A percentile compares a stretch with the other conserved stretches of the same genome.
Conservation (phyloP, 2,113 vertebrate species). For the Xiphias gladius region DNA sequence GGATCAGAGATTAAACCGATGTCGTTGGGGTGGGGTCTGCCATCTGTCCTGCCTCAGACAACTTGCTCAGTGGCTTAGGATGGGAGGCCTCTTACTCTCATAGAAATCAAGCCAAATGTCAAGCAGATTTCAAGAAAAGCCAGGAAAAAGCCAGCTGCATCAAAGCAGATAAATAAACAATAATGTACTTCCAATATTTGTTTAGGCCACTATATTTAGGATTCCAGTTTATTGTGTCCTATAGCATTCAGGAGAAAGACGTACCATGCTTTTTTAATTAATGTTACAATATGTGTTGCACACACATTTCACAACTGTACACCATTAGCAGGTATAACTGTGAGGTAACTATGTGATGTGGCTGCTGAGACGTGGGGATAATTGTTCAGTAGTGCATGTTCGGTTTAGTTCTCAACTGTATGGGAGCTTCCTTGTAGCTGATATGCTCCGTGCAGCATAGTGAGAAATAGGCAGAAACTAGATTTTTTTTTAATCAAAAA, state of each 20-base stretch:
- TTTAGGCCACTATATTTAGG: not conserved
- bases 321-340: constrained; percentile 30
- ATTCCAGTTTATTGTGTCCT: too few relatives aligned
- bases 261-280: not conserved
- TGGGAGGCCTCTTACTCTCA: constrained; percentile 11
- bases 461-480: constrained; percentile 29
- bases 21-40: constrained; percentile 23
- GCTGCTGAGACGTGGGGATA: constrained; percentile 14
- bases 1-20: constrained; percentile 62
- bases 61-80: constrained; percentile 38
- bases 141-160: not conserved
- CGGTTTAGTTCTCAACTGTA: constrained; percentile 30
- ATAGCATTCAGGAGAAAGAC: not conserved
- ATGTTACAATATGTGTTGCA: not conserved
- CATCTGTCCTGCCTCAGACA: constrained; percentile 52
- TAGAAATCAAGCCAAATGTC: constrained; percentile 34
- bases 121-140: constrained; percentile 37
- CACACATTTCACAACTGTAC: constrained; percentile 1
- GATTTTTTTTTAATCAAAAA: constrained; percentile 31
- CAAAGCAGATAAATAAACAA: not conserved
- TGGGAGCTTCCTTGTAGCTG: constrained; percentile 15
- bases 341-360: constrained; percentile 39
- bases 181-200: not conserved
- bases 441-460: constrained; percentile 24
- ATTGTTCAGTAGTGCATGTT: constrained; percentile 26